phyloP scores from a whole-genome alignment of 2,797 vertebrate species.

The Bryconaethiops microstoma region DNA sequence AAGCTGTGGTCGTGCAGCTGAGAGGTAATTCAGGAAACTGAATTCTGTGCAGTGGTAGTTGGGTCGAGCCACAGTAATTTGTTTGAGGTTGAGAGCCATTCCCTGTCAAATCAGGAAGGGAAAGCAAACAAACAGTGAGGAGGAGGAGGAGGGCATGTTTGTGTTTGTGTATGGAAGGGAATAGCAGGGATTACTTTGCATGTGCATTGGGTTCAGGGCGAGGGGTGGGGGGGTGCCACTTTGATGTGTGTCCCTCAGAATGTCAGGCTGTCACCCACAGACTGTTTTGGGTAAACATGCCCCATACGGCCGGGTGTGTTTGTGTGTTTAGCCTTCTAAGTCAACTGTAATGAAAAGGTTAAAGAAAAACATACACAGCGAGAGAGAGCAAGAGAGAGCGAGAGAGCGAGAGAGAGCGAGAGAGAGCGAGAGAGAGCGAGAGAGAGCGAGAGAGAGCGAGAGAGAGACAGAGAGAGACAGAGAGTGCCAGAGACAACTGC shows the following conservation, averaged over 20 bases:
- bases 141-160: background rate
- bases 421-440: too few species aligned
- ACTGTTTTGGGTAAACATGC: constrained; percentile 50
- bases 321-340: constrained; percentile 32
- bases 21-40: background rate
- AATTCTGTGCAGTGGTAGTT: too few species aligned
- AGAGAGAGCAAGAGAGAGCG: too few species aligned
- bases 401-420: too few species aligned
- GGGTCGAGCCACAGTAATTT: background rate
- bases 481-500: too few species aligned
- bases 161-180: constrained; percentile 28
- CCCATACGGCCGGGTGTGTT: constrained; percentile 35
- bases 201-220: background rate
- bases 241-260: constrained; percentile 41
- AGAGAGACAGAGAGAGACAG: too few species aligned
- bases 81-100: constrained; percentile 14
- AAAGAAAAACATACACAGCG: too few species aligned
- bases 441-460: too few species aligned
- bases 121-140: constrained; percentile 26
- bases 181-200: background rate
- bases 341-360: constrained; percentile 6
- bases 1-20: background rate
- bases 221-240: background rate
- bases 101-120: constrained; percentile 1
- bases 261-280: constrained; percentile 18